Conservation (phyloP, 2,888 invertebrate genomes). For the Drosophila trichaetosa region DNA sequence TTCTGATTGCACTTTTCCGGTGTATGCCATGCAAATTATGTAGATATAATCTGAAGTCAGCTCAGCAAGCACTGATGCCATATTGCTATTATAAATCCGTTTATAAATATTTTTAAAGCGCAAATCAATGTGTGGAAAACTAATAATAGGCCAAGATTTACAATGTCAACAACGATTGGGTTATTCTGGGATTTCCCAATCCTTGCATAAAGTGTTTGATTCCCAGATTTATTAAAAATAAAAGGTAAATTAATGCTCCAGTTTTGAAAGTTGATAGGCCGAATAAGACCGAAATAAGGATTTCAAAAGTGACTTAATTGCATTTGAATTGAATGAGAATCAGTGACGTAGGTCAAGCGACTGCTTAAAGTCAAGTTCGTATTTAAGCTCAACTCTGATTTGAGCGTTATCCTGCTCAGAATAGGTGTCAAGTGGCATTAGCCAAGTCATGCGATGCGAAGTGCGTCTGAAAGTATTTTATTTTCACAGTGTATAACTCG, state of each 20-base stretch:
- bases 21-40: background rate
- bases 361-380: conserved; percentile 33
- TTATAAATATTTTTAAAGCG: background rate
- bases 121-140: background rate
- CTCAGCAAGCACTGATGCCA: background rate
- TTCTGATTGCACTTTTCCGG: conserved; percentile 38
- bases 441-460: conserved; percentile 48
- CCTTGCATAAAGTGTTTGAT: background rate
- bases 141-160: background rate
- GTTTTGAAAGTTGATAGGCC: background rate
- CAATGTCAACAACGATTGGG: background rate
- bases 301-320: conserved; percentile 27
- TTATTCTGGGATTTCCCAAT: background rate
- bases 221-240: background rate
- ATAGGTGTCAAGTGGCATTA: conserved; percentile 68
- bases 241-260: background rate
- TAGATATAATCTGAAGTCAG: background rate
- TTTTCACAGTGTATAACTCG: conserved; percentile 27
- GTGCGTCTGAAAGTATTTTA: conserved; percentile 10
- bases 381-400: conserved; percentile 29
- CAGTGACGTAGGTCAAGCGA: conserved; percentile 23
- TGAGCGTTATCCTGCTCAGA: conserved; percentile 23
- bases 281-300: background rate
- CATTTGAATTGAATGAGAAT: conserved; percentile 19
- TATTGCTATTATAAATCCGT: background rate